Evolutionary conservation across 2,113 vertebrate genomes (phyloP), one percentile per base, ranked within the genome.

Genomic region (Parus major): DNA sequence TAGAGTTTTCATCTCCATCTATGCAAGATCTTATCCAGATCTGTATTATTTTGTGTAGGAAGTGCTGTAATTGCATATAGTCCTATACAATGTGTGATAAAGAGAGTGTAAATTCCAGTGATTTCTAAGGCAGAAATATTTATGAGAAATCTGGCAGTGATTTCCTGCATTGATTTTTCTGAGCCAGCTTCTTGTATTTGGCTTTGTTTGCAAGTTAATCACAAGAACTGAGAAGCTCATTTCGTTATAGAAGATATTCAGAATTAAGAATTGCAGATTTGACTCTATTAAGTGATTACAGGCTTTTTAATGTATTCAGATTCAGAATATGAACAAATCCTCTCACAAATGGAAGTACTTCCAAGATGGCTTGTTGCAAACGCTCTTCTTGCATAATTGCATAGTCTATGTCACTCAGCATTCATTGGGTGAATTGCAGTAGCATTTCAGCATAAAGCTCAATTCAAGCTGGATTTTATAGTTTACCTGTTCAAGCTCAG

Each of bases 241-340:
- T 84, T 93, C 0, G 5, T 77, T 91, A 90, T 60, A 86, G 87
- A 90, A 87, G 71, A 73, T 80, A 89, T 20, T 93, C 90, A 94
- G 75, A 68, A 85, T 65, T 85, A 88, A 90, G 87, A 95, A 95
- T 88, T 94, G 71, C 79, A 96, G 85, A 94, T 95, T 85, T 95
- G 75, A 52, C 84, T 91, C 85, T 94, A 89, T 95, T 94, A 95
- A 84, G 78, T 94, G 94, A 96, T 96, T 96, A 92, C 82, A 92
- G 79, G 78, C 93, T 95, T 95, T 95, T 94, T 73, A 95, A 95
- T 86, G 47, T 77, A 93, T 97, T 96, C 90, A 80, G 59, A 85
- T 80, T 61, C 82, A 42, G 84, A 93, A 88, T 84, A 80, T 80
- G 68, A 87, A 95, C 91, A 92, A 94, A 65, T 73, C n/a, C 59